These are phyloP conservation scores for Callopanchax toddi DNA, from an alignment of 2,113 vertebrate species.

Conservation along the genomic window DNA sequence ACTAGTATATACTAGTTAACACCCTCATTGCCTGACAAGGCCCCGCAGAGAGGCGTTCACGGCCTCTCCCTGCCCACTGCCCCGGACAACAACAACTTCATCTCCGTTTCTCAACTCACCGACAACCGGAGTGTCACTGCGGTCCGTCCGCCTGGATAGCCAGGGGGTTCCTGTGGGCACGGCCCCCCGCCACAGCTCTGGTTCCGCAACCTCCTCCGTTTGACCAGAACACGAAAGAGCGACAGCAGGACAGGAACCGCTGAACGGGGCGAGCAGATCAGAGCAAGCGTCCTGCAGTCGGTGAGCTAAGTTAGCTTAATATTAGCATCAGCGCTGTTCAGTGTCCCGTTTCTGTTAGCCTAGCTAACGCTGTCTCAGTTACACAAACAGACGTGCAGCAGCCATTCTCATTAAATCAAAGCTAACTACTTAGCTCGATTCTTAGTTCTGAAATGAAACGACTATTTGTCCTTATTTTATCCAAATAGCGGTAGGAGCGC, in stretches of 20 bases:
- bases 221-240: constrained; percentile 20
- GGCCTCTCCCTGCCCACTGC: constrained; percentile 59
- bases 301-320: constrained; percentile 47
- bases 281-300: constrained; percentile 42
- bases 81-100: constrained; percentile 38
- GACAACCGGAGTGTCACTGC: constrained; percentile 74
- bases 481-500: constrained; percentile 21
- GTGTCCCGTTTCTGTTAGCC: constrained; percentile 59
- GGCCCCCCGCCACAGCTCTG: constrained; percentile 80
- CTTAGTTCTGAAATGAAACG: constrained; percentile 11
- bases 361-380: constrained; percentile 25
- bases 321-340: constrained; percentile 46
- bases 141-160: constrained; percentile 78
- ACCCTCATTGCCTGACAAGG: constrained; percentile 41
- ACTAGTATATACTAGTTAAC: constrained; percentile 44
- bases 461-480: constrained; percentile 35
- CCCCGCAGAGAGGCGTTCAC: constrained; percentile 58
- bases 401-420: neutral
- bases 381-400: constrained; percentile 2
- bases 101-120: constrained; percentile 64
- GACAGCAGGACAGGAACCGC: constrained; percentile 6
- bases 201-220: constrained; percentile 54
- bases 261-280: constrained; percentile 8
- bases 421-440: neutral
- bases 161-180: constrained; percentile 60